A percentile compares a stretch with the other conserved stretches of the same genome.
Evolutionary conservation across 2,888 invertebrate genomes (phyloP).

Genomic region (Brenthis daphne): DNA sequence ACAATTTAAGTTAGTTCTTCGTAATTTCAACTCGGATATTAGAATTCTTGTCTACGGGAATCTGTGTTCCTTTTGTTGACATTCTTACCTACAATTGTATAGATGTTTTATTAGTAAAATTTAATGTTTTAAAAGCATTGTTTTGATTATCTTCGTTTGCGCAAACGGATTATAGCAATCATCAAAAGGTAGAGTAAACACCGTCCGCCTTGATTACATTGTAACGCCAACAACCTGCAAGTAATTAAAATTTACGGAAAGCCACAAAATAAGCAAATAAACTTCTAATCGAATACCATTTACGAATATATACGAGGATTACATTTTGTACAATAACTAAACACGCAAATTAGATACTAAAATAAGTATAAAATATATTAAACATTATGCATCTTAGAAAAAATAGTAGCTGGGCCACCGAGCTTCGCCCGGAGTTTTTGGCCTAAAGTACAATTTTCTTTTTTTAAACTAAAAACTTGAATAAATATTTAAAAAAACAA

Average conservation of each 20-base stretch:
- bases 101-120: neutral
- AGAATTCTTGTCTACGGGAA: slow-evolving; percentile 11
- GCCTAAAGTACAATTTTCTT: too few species aligned
- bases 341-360: neutral
- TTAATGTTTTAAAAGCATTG: slow-evolving; percentile 4
- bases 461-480: too few species aligned
- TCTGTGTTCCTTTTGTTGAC: slow-evolving; percentile 17
- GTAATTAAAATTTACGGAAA: slow-evolving; percentile 27
- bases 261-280: slow-evolving; percentile 32
- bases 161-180: slow-evolving; percentile 23
- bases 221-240: slow-evolving; percentile 17
- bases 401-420: too few species aligned
- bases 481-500: too few species aligned
- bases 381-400: too few species aligned
- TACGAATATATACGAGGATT: slow-evolving; percentile 7
- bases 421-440: too few species aligned
- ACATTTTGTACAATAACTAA: slow-evolving; percentile 3
- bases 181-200: slow-evolving; percentile 15
- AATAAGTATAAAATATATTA: too few species aligned
- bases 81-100: slow-evolving; percentile 9
- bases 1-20: slow-evolving; percentile 15
- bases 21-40: slow-evolving; percentile 6
- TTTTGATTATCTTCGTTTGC: slow-evolving; percentile 14
- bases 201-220: slow-evolving; percentile 27
- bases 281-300: slow-evolving; percentile 30